Base-by-base conservation (phyloP, 1,140 invertebrate species). In the Heliconius nattereri region DNA sequence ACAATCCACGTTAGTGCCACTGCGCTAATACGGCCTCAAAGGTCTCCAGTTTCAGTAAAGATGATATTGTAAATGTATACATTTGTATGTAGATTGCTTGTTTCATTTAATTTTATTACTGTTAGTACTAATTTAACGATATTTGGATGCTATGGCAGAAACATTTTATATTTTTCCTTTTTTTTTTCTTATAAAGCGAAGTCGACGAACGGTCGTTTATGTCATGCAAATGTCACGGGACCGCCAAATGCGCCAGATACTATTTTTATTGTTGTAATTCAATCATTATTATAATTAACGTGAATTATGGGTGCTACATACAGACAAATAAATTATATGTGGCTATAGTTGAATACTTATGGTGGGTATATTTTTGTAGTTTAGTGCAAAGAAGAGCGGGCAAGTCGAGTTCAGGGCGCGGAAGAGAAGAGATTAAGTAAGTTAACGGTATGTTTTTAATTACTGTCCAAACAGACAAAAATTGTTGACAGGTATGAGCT, bases 211-310 rank as follows among this genome's bases (percentile, higher is more conserved):
- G 75, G 75, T 76, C 75, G 75, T 76, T 71, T 76, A 70, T 76
- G 75, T 76, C 75, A 49, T 76, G 60, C 37, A 26, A 76, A 76
- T 76, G 75, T 76, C 75, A 76, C 75, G 37, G 60, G 23, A 76
- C 45, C 66, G 37, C 35, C 75, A 76, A 76, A 76, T 76, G 40
- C 75, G 40, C 75, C 49, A 54, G 23, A 76, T 76, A 32, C 60
- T 76, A 71, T 71, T 76, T 76, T 76, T 76, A 76, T 76, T 70
- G 75, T 70, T 49, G 60, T 76, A 37, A 76, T 76, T 76, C 60
- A 70, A 76, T 76, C 60, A 71, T 76, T 75, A 60, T 37, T 71
- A 45, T 26, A 35, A 66, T 66, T 66, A 66, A 66, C 13, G 60
- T 29, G 60, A 66, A 23, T 26, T 66, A 66, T 66, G 60, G 11